phyloP scores from a whole-genome alignment of 2,797 vertebrate species.

The Philypnodon macrostomus region DNA sequence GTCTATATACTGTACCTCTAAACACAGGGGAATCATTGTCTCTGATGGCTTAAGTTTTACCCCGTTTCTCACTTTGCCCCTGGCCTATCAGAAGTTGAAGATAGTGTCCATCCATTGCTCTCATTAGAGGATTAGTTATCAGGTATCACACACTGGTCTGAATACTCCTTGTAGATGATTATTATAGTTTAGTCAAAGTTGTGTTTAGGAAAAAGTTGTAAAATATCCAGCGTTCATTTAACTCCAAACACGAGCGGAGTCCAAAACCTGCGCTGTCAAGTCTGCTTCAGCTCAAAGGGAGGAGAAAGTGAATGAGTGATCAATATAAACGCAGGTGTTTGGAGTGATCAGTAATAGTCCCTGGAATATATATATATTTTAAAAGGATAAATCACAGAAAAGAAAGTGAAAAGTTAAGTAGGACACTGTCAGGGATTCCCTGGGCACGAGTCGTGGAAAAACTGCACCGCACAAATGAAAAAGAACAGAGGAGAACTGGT shows the following conservation, averaged over 20 bases:
- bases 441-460: slow-evolving; percentile 74
- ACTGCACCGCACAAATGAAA: slow-evolving; percentile 78
- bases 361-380: slow-evolving; percentile 53
- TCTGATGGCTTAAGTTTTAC: neutral
- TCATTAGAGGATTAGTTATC: neutral
- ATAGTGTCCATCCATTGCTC: neutral
- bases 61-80: neutral
- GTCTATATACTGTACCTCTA: too few relatives aligned
- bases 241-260: slow-evolving; percentile 59
- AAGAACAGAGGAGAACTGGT: slow-evolving; percentile 78
- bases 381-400: slow-evolving; percentile 75
- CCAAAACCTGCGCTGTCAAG: slow-evolving; percentile 58
- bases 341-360: slow-evolving; percentile 76
- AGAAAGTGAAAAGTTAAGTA: slow-evolving; percentile 82
- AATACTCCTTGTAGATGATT: slow-evolving; percentile 21
- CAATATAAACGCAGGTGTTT: slow-evolving; percentile 77
- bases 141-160: neutral
- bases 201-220: slow-evolving; percentile 48
- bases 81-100: neutral
- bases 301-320: slow-evolving; percentile 66
- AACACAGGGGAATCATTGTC: too few relatives aligned
- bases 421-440: slow-evolving; percentile 78
- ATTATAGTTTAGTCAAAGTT: slow-evolving; percentile 53
- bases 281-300: slow-evolving; percentile 55
- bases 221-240: slow-evolving; percentile 52